A percentile compares a stretch with the other conserved stretches of the same genome.
Conservation (phyloP, 1,140 invertebrate species). For the Drosophila varians region DNA sequence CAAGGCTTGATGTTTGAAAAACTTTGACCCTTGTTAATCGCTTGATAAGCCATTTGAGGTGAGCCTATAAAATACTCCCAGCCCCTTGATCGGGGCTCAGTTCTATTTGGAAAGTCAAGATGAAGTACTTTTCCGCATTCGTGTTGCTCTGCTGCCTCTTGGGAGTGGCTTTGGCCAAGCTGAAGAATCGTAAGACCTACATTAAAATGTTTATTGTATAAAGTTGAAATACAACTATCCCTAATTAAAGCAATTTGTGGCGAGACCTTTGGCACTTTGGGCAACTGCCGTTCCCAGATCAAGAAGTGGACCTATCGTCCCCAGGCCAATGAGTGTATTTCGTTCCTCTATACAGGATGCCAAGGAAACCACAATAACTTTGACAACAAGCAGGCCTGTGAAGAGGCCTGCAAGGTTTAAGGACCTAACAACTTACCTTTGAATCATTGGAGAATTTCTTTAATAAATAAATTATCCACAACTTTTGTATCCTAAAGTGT, state of each 20-base stretch:
- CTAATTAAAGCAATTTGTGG: slow-evolving; percentile 47
- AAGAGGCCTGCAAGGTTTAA: slow-evolving; percentile 85
- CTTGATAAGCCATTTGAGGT: slow-evolving; percentile 60
- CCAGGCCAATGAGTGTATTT: slow-evolving; percentile 51
- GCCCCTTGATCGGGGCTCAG: not conserved
- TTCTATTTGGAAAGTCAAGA: slow-evolving; percentile 28
- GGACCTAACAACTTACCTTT: not conserved
- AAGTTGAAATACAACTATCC: not conserved
- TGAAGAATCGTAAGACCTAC: slow-evolving; percentile 55
- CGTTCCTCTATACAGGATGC: slow-evolving; percentile 92
- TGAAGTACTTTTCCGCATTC: slow-evolving; percentile 59
- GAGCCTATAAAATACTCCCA: slow-evolving; percentile 52
- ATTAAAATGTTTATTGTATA: not conserved
- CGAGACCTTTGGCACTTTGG: slow-evolving; percentile 50
- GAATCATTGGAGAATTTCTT: not conserved
- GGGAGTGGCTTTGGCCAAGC: slow-evolving; percentile 29
- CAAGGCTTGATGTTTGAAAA: not conserved
- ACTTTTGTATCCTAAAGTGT: slow-evolving; percentile 40
- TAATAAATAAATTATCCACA: not conserved
- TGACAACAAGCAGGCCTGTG: slow-evolving; percentile 86
- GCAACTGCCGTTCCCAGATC: slow-evolving; percentile 15
- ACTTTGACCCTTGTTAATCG: slow-evolving; percentile 45
- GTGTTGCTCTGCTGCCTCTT: slow-evolving; percentile 48
- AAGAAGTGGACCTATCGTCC: slow-evolving; percentile 46
- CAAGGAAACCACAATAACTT: slow-evolving; percentile 92